Evolutionary conservation across 2,888 invertebrate species (phyloP), one percentile per base, ranked within the genome.

Genomic region (Pachycephus smyrnensis): DNA sequence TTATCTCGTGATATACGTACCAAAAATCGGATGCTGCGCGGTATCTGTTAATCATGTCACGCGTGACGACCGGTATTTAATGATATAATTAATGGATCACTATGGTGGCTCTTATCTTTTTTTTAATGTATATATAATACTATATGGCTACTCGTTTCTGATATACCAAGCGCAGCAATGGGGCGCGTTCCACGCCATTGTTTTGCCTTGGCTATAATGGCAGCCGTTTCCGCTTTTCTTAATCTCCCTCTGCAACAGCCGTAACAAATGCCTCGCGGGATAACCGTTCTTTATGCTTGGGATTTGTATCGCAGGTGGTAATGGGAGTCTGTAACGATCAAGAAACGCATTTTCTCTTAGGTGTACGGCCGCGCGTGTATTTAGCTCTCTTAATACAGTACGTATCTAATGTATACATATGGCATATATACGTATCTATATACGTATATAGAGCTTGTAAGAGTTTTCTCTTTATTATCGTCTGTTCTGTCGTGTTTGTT

Each of bases 161-260:
- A 23, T 55, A 23, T 23, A 55, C 55, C 23, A 9, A 23, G 55
- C 23, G 23, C 55, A 6, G 55, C 23, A 75, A 79, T 75, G 80
- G 80, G 79, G 79, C 82, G 77, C 80, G 81, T 85, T 84, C 82
- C 81, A 79, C 79, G 77, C 82, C 69, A 85, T 84, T 85, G 84
- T 84, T 82, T 77, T 55, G 79, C 79, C 74, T 80, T 77, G 55
- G 55, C 80, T 79, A 78, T 77, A 79, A 84, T 82, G 78, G 77
- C 84, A 76, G 69, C 78, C 78, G 76, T 81, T 84, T 85, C 84
- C 84, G 85, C 81, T 84, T 80, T 80, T 78, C 78, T 73, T 82
- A 84, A 83, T 84, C 77, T 81, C 78, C 79, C 81, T 78, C 84
- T 85, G 55, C 9, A 55, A 81, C 77, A 71, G 37, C 73, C 79